phyloP scores from a whole-genome alignment of 2,113 vertebrate species.

The Petromus typicus region DNA sequence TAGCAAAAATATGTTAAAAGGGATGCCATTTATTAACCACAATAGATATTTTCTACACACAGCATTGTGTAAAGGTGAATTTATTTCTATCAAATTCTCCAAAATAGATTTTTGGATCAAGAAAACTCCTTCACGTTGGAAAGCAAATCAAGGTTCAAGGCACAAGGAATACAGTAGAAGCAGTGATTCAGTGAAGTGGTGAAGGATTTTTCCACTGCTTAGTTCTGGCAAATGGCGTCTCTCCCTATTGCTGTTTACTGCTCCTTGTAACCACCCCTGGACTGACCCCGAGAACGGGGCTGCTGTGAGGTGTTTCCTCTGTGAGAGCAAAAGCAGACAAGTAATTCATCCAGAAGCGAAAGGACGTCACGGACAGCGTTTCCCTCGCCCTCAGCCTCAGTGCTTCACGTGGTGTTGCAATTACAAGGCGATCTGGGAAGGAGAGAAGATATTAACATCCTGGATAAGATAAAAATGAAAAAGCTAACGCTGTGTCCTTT shows the following conservation, averaged over 20 bases:
- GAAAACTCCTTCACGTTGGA: background rate
- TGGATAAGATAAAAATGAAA: background rate
- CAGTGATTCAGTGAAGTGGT: background rate
- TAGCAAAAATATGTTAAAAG: background rate
- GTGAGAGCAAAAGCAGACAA: background rate
- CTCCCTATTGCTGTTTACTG: background rate
- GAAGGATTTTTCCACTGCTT: background rate
- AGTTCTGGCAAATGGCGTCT: background rate
- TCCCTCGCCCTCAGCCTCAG: background rate
- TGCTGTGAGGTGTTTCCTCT: background rate
- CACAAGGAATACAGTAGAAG: background rate
- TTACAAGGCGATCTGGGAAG: background rate
- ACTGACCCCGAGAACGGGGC: background rate
- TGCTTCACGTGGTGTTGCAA: background rate
- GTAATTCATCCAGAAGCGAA: slow-evolving; percentile 1
- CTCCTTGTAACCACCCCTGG: background rate
- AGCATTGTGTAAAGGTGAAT: background rate
- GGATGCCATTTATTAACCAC: background rate
- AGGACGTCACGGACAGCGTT: background rate
- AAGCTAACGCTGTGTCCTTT: background rate
- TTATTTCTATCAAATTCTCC: slow-evolving; percentile 18
- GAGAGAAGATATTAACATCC: background rate
- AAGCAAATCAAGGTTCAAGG: background rate
- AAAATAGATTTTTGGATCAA: background rate
- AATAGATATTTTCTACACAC: background rate